Conservation (phyloP, 2,888 invertebrate genomes). For the Caenorhabditis angaria region DNA sequence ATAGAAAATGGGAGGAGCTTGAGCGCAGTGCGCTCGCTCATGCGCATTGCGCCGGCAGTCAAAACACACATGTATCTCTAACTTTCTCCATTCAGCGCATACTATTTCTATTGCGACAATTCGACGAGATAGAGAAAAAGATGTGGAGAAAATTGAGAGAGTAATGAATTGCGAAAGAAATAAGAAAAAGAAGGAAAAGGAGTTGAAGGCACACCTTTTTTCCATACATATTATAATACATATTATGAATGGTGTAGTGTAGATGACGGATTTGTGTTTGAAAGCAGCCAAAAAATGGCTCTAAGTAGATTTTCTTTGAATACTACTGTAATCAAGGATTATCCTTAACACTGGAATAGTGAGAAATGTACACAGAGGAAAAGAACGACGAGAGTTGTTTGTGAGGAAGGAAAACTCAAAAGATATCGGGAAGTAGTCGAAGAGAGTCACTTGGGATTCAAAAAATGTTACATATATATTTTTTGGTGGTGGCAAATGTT, state of each 20-base stretch:
- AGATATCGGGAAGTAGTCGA: background rate
- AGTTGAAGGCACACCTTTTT: background rate
- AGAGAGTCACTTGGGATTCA: background rate
- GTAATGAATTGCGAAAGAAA: background rate
- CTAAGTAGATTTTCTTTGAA: background rate
- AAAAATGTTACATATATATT: background rate
- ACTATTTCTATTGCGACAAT: conserved; percentile 2
- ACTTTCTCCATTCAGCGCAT: conserved; percentile 8
- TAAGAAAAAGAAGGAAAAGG: background rate
- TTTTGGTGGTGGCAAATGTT: conserved; percentile 1
- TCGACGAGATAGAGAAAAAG: background rate
- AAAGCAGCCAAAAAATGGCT: background rate
- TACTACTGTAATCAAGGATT: conserved; percentile 1
- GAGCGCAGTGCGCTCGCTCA: conserved; percentile 11
- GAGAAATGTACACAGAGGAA: no score
- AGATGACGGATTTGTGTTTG: background rate
- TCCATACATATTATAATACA: background rate
- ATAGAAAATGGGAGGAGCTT: background rate
- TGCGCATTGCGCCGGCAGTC: conserved; percentile 4
- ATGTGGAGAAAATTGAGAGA: background rate
- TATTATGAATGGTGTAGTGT: background rate
- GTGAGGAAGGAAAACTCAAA: background rate
- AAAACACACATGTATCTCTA: conserved; percentile 2
- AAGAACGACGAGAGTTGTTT: background rate
- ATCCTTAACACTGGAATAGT: no score